These are phyloP conservation scores for Drosophila mimetica DNA, from an alignment of 2,888 invertebrate genomes.

Conservation along the genomic window DNA sequence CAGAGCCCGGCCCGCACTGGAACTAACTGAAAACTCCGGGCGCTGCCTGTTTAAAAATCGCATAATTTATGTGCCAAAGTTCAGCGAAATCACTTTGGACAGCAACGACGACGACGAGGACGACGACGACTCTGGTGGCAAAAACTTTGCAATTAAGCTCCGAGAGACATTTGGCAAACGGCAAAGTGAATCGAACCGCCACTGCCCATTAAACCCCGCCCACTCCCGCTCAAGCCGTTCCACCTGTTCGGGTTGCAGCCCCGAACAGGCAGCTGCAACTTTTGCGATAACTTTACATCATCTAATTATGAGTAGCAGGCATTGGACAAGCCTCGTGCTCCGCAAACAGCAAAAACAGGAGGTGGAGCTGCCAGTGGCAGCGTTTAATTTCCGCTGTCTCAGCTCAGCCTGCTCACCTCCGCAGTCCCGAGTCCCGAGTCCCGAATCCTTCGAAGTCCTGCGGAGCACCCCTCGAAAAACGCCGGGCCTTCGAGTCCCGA, in stretches of 20 bases:
- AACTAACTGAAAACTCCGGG: conserved; percentile 4
- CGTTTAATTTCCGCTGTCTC: conserved; percentile 70
- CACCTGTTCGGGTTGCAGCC: conserved; percentile 33
- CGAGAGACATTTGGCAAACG: conserved; percentile 67
- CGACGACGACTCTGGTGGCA: conserved; percentile 10
- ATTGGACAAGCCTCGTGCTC: conserved; percentile 67
- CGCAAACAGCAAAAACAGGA: conserved; percentile 21
- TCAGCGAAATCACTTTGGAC: conserved; percentile 75
- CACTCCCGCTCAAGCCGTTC: background rate
- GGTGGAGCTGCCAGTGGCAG: conserved; percentile 43
- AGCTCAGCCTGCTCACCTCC: conserved; percentile 35
- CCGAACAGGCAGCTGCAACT: conserved; percentile 56
- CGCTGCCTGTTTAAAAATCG: conserved; percentile 61
- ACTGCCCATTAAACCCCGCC: background rate
- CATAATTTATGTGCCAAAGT: conserved; percentile 76
- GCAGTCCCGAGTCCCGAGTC: background rate
- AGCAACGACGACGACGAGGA: conserved; percentile 28
- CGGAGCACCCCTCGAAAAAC: conserved; percentile 13
- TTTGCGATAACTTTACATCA: conserved; percentile 82
- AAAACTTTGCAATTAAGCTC: conserved; percentile 76
- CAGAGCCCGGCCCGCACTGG: conserved; percentile 14
- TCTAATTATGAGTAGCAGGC: conserved; percentile 77
- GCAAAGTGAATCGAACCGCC: conserved; percentile 52
- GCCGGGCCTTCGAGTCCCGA: conserved; percentile 9
- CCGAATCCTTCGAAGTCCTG: conserved; percentile 7